These are phyloP conservation scores for Hyposoter dolosus DNA, from an alignment of 2,888 invertebrate genomes.

Conservation along the genomic window DNA sequence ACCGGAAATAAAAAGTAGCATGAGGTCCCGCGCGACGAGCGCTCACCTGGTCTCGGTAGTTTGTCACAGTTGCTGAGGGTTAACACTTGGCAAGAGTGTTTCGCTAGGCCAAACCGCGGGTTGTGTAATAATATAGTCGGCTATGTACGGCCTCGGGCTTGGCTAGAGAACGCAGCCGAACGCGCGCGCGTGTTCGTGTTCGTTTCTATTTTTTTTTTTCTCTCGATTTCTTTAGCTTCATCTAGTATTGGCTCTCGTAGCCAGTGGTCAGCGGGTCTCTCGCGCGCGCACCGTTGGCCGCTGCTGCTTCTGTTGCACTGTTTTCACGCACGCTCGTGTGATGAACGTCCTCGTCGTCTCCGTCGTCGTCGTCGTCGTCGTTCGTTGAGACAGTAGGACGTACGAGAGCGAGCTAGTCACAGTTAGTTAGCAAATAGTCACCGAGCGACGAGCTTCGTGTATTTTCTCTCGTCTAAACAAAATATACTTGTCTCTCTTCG, in stretches of 20 bases:
- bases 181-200: conserved; percentile 33
- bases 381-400: conserved; percentile 58
- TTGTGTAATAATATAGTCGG: conserved; percentile 60
- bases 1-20: conserved; percentile 38
- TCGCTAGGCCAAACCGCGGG: conserved; percentile 61
- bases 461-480: conserved; percentile 26
- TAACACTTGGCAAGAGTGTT: conserved; percentile 68
- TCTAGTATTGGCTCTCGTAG: conserved; percentile 39
- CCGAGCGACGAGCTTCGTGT: conserved; percentile 57
- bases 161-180: conserved; percentile 51
- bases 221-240: conserved; percentile 1
- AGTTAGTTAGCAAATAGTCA: conserved; percentile 64
- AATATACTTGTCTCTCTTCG: not conserved
- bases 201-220: conserved; percentile 8
- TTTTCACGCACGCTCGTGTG: conserved; percentile 61
- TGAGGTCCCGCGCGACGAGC: conserved; percentile 2
- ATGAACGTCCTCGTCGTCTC: conserved; percentile 47
- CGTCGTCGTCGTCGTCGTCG: conserved; percentile 59
- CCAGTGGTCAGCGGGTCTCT: conserved; percentile 27
- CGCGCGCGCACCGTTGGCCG: conserved; percentile 52
- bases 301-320: conserved; percentile 52
- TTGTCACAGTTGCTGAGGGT: conserved; percentile 52
- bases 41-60: conserved; percentile 43
- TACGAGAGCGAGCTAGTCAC: conserved; percentile 57
- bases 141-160: conserved; percentile 61